A percentile compares a stretch with the other conserved stretches of the same genome.
Evolutionary conservation across 2,797 vertebrate species (phyloP).

Genomic region (Poeciliopsis infans): DNA sequence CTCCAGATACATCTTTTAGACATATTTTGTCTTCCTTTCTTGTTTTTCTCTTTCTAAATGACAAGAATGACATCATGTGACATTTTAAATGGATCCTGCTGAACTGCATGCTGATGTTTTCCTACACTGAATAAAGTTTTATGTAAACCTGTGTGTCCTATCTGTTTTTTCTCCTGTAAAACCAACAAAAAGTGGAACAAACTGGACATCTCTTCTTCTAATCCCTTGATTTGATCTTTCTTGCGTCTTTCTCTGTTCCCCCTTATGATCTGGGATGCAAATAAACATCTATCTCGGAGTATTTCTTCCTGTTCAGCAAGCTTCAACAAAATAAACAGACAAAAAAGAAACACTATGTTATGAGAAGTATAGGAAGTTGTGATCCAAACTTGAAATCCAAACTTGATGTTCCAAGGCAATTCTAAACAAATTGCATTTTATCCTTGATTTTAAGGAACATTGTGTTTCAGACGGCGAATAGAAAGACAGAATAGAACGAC

Average conservation of each 20-base stretch:
- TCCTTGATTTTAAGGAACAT: too few species aligned
- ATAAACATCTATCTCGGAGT: neutral
- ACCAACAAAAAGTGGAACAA: neutral
- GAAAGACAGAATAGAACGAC: neutral
- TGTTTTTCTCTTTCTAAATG: neutral
- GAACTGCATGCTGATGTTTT: neutral
- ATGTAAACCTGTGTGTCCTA: neutral
- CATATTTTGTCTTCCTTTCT: neutral
- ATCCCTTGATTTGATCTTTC: neutral
- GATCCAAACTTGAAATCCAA: too few species aligned
- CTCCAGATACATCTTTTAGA: neutral
- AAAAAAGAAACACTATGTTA: too few species aligned
- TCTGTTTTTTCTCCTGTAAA: neutral
- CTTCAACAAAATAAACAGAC: too few species aligned
- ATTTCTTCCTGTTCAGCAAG: neutral
- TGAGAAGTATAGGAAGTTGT: too few species aligned
- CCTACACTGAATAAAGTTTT: neutral
- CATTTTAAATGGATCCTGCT: neutral
- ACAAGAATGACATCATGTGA: neutral
- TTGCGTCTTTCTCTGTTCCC: neutral
- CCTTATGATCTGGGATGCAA: neutral
- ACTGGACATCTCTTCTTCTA: neutral
- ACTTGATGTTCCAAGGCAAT: too few species aligned
- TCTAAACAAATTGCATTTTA: too few species aligned
- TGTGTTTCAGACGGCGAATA: too few species aligned